A percentile compares a stretch with the other conserved stretches of the same genome.
These are phyloP conservation scores for Strigamia maritima DNA, from an alignment of 2,888 invertebrate genomes.

Conservation along the genomic window DNA sequence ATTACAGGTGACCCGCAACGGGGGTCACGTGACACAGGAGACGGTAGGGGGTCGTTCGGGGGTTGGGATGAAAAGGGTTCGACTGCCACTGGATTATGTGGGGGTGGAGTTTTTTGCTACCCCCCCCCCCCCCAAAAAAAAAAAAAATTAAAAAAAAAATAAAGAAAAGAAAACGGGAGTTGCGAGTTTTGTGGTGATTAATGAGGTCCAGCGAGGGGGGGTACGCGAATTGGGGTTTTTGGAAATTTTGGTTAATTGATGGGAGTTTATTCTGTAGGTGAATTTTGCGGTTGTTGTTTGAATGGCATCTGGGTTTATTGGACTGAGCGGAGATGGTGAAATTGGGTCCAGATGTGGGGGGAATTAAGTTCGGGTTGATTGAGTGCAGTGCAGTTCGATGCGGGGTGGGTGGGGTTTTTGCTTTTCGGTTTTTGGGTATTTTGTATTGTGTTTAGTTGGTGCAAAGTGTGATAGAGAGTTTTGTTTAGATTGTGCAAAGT, in stretches of 20 bases:
- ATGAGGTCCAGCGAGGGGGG: background rate
- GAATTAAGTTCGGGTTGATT: background rate
- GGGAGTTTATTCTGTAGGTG: background rate
- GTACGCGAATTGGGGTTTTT: background rate
- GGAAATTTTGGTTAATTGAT: background rate
- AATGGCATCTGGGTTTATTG: background rate
- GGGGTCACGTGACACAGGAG: background rate
- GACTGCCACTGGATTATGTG: background rate
- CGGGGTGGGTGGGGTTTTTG: background rate
- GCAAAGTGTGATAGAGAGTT: background rate
- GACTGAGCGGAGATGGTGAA: background rate
- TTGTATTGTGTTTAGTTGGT: background rate
- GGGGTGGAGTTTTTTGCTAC: background rate
- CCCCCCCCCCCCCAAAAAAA: too few relatives aligned
- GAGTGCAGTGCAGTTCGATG: background rate
- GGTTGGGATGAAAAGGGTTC: background rate
- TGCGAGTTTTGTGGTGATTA: constrained; percentile 9
- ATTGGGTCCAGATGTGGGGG: background rate
- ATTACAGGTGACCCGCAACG: constrained; percentile 23
- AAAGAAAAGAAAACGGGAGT: background rate
- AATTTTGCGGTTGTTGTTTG: background rate
- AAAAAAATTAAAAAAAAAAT: too few relatives aligned
- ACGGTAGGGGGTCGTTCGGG: background rate
- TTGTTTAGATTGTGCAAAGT: background rate
- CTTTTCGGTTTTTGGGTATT: background rate